Evolutionary conservation across 2,113 vertebrate species (phyloP).

Genomic region (Eira barbara): DNA sequence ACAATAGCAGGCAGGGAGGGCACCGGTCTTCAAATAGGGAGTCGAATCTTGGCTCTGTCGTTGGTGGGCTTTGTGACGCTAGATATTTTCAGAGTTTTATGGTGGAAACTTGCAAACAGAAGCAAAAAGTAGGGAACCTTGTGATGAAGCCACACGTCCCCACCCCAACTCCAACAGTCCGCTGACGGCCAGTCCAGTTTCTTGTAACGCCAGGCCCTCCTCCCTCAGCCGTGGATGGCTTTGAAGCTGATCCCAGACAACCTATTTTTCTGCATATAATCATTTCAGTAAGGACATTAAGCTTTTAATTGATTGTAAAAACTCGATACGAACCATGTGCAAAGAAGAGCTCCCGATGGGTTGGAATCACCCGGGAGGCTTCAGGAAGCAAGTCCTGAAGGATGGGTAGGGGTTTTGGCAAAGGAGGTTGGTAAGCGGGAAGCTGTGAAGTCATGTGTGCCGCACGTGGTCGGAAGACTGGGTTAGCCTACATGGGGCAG

Average conservation of each 20-base stretch:
- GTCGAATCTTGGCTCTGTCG: not conserved
- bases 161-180: accelerated
- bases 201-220: not conserved
- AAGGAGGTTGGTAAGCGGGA: not conserved
- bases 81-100: not conserved
- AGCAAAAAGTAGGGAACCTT: not conserved
- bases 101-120: not conserved
- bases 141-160: too few species aligned
- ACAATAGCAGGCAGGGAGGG: not conserved
- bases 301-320: not conserved
- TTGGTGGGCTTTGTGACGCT: not conserved
- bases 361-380: not conserved
- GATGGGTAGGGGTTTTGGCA: not conserved
- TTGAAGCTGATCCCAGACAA: not conserved
- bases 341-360: not conserved
- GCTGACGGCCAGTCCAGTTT: not conserved
- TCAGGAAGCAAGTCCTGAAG: not conserved
- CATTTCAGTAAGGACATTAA: not conserved
- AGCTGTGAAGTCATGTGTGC: not conserved
- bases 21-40: not conserved
- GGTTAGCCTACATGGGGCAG: not conserved
- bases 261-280: not conserved
- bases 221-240: not conserved
- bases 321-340: not conserved
- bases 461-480: not conserved